These are phyloP conservation scores for Triplophysa rosa DNA, from an alignment of 2,113 vertebrate genomes.

Conservation along the genomic window DNA sequence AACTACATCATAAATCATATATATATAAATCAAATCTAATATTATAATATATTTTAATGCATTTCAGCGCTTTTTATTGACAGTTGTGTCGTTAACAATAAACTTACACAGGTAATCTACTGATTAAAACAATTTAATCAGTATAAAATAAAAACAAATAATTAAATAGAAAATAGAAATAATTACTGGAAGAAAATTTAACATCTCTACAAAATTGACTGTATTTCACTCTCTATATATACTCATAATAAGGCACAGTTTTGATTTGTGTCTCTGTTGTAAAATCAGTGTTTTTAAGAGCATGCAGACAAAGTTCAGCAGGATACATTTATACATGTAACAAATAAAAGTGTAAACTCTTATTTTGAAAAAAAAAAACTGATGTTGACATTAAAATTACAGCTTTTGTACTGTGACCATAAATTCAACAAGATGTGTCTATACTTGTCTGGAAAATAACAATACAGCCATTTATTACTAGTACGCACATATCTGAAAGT, in stretches of 20 bases:
- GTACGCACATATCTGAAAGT: no score
- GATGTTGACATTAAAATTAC: no score
- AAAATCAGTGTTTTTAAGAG: not conserved
- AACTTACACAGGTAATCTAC: not conserved
- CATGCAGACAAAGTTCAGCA: not conserved
- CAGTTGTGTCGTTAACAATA: not conserved
- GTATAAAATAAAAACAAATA: slow-evolving; percentile 1
- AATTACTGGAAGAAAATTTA: not conserved
- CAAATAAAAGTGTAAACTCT: not conserved
- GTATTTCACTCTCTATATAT: not conserved
- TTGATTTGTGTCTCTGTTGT: not conserved
- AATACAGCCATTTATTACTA: no score
- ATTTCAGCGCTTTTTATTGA: not conserved
- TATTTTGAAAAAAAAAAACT: no score
- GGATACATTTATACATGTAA: not conserved
- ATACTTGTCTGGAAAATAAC: not conserved
- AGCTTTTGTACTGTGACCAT: no score
- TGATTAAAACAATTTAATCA: not conserved
- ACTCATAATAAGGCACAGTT: not conserved
- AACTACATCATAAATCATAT: no score
- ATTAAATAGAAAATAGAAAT: not conserved
- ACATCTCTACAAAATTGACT: not conserved
- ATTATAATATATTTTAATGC: not conserved
- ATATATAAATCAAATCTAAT: no score
- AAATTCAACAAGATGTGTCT: not conserved